Evolutionary conservation across 2,113 vertebrate species (phyloP).

Genomic region (Aramus guarauna): DNA sequence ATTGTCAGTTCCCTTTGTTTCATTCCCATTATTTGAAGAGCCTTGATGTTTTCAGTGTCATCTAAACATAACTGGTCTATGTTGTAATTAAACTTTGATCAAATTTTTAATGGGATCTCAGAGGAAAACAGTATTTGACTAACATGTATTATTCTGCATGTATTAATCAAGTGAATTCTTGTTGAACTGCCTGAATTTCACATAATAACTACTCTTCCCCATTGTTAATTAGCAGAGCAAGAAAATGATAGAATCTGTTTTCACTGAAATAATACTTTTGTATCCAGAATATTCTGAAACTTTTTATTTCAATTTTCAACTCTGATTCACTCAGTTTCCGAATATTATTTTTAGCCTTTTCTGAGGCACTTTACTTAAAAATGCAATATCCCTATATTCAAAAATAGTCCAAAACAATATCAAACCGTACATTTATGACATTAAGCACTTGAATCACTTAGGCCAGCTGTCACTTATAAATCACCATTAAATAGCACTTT

Average conservation of each 20-base stretch:
- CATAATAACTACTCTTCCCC: slow-evolving; percentile 1
- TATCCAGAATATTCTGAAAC: not conserved
- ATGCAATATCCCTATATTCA: not conserved
- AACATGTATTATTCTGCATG: slow-evolving; percentile 33
- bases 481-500: not conserved
- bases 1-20: not conserved
- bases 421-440: not conserved
- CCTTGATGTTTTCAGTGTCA: slow-evolving; percentile 24
- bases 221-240: slow-evolving; percentile 3
- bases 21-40: not conserved
- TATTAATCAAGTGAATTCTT: slow-evolving; percentile 52
- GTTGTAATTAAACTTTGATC: slow-evolving; percentile 50
- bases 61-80: not conserved
- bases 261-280: not conserved
- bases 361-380: not conserved
- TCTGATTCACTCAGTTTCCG: not conserved
- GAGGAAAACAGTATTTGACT: slow-evolving; percentile 51
- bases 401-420: not conserved
- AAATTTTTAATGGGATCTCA: slow-evolving; percentile 54
- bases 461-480: not conserved
- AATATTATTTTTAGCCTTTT: not conserved
- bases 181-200: not conserved
- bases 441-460: not conserved
- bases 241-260: not conserved
- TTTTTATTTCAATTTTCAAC: not conserved